Base-by-base conservation (phyloP, 2,113 vertebrate species). In the Myrmophylax atrothorax region DNA sequence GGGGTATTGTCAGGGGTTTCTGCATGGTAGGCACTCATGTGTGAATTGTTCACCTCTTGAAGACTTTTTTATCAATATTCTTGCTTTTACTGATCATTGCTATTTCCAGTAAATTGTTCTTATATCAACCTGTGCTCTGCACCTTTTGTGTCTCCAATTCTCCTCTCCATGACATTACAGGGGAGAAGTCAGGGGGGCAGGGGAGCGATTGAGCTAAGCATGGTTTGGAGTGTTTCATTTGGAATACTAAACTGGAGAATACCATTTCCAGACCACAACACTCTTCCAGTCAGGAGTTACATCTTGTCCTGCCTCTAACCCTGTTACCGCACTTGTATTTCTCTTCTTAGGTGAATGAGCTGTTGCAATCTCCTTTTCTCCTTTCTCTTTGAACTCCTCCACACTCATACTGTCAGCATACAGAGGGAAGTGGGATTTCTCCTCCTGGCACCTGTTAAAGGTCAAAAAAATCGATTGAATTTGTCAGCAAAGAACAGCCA, bases 11-110 rank as follows among this genome's bases (percentile, higher is more conserved):
- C 18, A 59, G 33, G 19, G 7, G 10, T 59, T 82, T 82, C 46
- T 6, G 0, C 12, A 6, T 25, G 46, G 9, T n/a, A n/a, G n/a
- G n/a, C 16, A 31, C 23, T 40, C 1, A 0, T 5, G 42, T 42
- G 42, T 42, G 16, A 56, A 31, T 35, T 9, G 0, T 38, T 59
- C 0, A 0, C 33, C 33, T 31, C 53, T 68, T 40, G 33, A 9
- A 68, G 11, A 38, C 7, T n/a, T 75, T 15, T 25, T 47, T 83
- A 68, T 35, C 35, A 47, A 40, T 49, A 47, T 12, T 83, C n/a
- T 35, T 68, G 14, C n/a, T 83, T 35, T 62, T 62, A 55, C 16
- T 40, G 7, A 26, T 35, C 10, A 47, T 18, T 76, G 14, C 14
- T 35, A 7, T 60, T 40, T 60, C 4, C 38, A 25, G 46, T 53